Conservation (phyloP, 1,140 invertebrate genomes). For the Papilio glaucus region DNA sequence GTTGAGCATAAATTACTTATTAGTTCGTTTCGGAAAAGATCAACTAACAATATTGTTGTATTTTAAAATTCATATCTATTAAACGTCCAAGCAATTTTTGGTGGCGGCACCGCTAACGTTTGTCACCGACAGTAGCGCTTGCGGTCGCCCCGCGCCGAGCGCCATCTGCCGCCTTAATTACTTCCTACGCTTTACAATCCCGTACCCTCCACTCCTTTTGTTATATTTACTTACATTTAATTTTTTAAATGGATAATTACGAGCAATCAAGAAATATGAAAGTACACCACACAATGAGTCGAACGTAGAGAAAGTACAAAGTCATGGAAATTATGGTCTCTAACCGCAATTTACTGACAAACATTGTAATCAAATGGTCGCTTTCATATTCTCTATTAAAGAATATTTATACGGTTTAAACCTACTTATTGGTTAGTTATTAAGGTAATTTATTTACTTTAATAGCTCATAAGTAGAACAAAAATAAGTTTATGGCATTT, state of each 20-base stretch:
- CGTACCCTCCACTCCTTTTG: slow-evolving; percentile 58
- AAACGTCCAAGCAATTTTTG: neutral
- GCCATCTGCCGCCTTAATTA: slow-evolving; percentile 76
- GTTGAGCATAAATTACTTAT: neutral
- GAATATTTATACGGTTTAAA: too few species aligned
- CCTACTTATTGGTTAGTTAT: too few species aligned
- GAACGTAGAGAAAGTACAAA: slow-evolving; percentile 69
- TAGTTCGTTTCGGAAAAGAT: neutral
- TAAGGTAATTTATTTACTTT: too few species aligned
- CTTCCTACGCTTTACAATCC: slow-evolving; percentile 73
- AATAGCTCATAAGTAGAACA: too few species aligned
- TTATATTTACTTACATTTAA: slow-evolving; percentile 60
- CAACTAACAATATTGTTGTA: neutral
- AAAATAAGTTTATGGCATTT: too few species aligned
- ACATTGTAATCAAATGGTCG: slow-evolving; percentile 23
- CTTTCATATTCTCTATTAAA: neutral
- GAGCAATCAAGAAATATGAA: slow-evolving; percentile 71
- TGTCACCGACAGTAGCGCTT: slow-evolving; percentile 52
- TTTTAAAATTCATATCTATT: neutral
- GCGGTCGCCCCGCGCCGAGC: slow-evolving; percentile 60
- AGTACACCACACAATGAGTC: slow-evolving; percentile 66
- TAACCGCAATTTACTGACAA: slow-evolving; percentile 55
- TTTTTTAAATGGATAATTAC: slow-evolving; percentile 74
- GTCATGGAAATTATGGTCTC: slow-evolving; percentile 67
- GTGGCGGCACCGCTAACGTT: slow-evolving; percentile 36